phyloP scores from a whole-genome alignment of 2,888 invertebrate genomes.

The Cephonodes hylas region DNA sequence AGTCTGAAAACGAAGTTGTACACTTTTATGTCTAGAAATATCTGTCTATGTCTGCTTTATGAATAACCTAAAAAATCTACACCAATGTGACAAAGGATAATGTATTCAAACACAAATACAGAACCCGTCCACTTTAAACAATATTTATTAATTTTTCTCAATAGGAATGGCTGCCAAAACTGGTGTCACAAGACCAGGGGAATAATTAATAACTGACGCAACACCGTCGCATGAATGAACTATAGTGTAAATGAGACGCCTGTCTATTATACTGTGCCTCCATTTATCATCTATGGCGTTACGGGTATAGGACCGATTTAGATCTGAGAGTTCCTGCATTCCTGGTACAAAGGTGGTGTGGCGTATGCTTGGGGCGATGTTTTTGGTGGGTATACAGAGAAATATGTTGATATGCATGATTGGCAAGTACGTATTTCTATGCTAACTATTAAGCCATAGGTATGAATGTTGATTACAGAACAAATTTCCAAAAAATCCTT shows the following conservation, averaged over 20 bases:
- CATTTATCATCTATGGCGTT: slow-evolving; percentile 5
- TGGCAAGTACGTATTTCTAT: too few relatives aligned
- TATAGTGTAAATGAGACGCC: slow-evolving; percentile 41
- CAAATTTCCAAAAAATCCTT: too few relatives aligned
- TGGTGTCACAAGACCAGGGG: slow-evolving; percentile 51
- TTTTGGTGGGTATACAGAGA: too few relatives aligned
- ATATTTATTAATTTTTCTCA: slow-evolving; percentile 53
- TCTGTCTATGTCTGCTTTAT: too few relatives aligned
- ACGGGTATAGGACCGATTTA: neutral
- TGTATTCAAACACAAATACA: neutral
- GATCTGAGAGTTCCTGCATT: slow-evolving; percentile 1
- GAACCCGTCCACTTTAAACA: neutral
- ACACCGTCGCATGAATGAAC: neutral
- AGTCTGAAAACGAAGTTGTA: too few relatives aligned
- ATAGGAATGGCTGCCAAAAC: slow-evolving; percentile 60
- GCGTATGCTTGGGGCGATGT: neutral
- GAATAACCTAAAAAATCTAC: too few relatives aligned
- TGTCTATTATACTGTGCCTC: slow-evolving; percentile 10
- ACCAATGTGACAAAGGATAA: neutral
- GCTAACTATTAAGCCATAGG: too few relatives aligned
- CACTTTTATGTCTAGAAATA: too few relatives aligned
- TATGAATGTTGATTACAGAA: too few relatives aligned
- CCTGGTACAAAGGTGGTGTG: neutral
- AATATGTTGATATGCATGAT: too few relatives aligned
- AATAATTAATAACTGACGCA: slow-evolving; percentile 72